Percentiles rank a stretch among this genome's conserved stretches.
These are phyloP conservation scores for Cnemophilus loriae DNA, from an alignment of 2,113 vertebrate genomes.

Conservation along the genomic window DNA sequence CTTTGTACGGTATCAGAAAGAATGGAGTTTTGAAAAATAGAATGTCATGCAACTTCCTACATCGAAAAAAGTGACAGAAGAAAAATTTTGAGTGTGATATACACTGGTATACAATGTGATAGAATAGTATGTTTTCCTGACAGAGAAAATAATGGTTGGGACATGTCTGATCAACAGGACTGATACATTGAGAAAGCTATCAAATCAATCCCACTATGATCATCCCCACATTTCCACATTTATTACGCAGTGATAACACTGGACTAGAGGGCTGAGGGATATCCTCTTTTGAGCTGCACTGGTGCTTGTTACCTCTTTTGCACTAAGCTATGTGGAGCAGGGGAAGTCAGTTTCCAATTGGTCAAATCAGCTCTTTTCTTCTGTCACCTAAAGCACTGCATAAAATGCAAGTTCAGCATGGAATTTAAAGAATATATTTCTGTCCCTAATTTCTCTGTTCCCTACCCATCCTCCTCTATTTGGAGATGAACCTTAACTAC, in stretches of 20 bases:
- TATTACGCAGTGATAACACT: not conserved
- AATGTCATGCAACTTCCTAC: not conserved
- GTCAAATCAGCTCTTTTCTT: not conserved
- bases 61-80: not conserved
- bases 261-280: not conserved
- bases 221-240: not conserved
- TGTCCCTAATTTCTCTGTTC: not conserved
- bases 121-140: not conserved
- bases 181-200: not conserved
- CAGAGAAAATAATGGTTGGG: not conserved
- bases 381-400: not conserved
- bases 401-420: not conserved
- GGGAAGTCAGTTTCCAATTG: not conserved
- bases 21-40: not conserved
- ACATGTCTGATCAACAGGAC: not conserved
- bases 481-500: not conserved
- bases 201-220: not conserved
- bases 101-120: not conserved
- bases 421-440: not conserved
- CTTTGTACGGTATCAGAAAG: not conserved
- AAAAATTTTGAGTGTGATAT: not conserved
- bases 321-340: not conserved
- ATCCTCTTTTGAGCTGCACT: not conserved
- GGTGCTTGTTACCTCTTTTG: not conserved
- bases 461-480: not conserved